A percentile compares a stretch with the other conserved stretches of the same genome.
Conservation (phyloP, 1,140 invertebrate species). For the Bombus affinis region DNA sequence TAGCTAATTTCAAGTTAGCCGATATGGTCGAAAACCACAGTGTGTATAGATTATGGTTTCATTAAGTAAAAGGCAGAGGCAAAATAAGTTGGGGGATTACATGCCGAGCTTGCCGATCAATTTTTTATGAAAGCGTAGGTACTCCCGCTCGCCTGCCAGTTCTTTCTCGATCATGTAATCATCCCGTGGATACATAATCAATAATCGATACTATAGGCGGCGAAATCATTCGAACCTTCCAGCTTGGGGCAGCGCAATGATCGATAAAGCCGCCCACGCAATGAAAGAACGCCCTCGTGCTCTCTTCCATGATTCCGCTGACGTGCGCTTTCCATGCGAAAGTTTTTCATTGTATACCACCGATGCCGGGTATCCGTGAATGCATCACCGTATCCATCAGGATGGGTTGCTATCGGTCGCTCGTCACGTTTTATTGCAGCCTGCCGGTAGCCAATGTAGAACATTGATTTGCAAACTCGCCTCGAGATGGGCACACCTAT, state of each 20-base stretch:
- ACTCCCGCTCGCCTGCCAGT: not conserved
- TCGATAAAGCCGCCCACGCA: slow-evolving; percentile 52
- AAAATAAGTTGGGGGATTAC: slow-evolving; percentile 25
- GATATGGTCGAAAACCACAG: slow-evolving; percentile 23
- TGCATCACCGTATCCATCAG: slow-evolving; percentile 38
- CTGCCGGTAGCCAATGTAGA: slow-evolving; percentile 34
- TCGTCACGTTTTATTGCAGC: slow-evolving; percentile 47
- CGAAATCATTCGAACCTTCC: slow-evolving; percentile 44
- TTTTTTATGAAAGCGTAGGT: slow-evolving; percentile 35
- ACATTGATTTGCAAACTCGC: slow-evolving; percentile 46
- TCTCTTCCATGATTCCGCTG: slow-evolving; percentile 23
- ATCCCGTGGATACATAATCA: slow-evolving; percentile 51
- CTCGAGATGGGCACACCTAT: slow-evolving; percentile 38
- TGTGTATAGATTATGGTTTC: slow-evolving; percentile 40
- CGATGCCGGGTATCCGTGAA: slow-evolving; percentile 16
- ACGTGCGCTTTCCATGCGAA: slow-evolving; percentile 30
- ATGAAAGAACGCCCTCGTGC: slow-evolving; percentile 31
- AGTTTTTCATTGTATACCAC: slow-evolving; percentile 39
- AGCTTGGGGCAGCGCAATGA: slow-evolving; percentile 26
- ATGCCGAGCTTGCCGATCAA: slow-evolving; percentile 41
- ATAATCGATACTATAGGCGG: slow-evolving; percentile 45
- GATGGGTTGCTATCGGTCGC: slow-evolving; percentile 25
- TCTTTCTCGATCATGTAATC: slow-evolving; percentile 46
- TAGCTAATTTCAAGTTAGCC: slow-evolving; percentile 28
- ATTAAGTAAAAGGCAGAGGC: slow-evolving; percentile 37